These are phyloP conservation scores for Pristionchus pacificus DNA, from an alignment of 1,140 invertebrate species.

Conservation along the genomic window DNA sequence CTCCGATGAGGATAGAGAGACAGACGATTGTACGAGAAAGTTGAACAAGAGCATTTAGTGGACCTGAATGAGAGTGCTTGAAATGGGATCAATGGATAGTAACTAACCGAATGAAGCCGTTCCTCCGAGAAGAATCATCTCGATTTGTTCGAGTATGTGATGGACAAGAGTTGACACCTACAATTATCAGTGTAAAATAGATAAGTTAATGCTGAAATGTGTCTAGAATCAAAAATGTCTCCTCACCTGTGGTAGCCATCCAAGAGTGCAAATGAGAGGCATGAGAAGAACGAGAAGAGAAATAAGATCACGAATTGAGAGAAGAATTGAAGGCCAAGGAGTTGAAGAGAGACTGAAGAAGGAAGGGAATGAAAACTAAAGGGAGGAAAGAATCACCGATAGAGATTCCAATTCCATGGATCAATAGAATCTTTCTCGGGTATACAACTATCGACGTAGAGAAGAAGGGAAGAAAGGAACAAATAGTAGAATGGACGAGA, in stretches of 20 bases:
- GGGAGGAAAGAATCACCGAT: constrained; percentile 14
- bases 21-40: constrained; percentile 59
- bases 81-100: constrained; percentile 6
- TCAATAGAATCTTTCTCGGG: neutral
- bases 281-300: constrained; percentile 59
- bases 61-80: neutral
- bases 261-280: constrained; percentile 61
- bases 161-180: constrained; percentile 91
- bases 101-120: constrained; percentile 73
- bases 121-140: constrained; percentile 95
- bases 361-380: neutral
- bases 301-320: constrained; percentile 52
- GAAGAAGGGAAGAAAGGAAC: constrained; percentile 66
- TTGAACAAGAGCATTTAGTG: neutral
- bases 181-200: too few relatives aligned
- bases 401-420: constrained; percentile 47
- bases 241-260: constrained; percentile 62
- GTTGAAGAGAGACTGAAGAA: constrained; percentile 7
- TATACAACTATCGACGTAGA: constrained; percentile 5
- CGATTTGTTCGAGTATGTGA: constrained; percentile 89
- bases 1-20: constrained; percentile 40
- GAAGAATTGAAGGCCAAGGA: constrained; percentile 20
- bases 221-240: neutral
- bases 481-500: constrained; percentile 90
- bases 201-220: neutral